These are phyloP conservation scores for Clupea harengus DNA, from an alignment of 2,113 vertebrate species.

Conservation along the genomic window DNA sequence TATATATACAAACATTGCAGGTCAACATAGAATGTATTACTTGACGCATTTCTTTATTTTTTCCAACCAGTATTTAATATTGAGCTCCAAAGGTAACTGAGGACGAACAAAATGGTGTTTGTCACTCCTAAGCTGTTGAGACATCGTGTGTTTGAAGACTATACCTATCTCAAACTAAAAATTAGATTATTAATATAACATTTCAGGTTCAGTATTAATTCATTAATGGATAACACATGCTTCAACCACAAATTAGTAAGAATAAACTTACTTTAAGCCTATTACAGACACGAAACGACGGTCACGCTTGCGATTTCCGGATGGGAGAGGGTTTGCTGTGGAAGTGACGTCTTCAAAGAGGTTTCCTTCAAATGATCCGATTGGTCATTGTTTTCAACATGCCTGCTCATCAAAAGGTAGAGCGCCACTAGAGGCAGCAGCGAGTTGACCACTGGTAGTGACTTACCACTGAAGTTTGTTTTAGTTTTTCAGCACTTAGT, in stretches of 20 bases:
- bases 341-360: background rate
- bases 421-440: too few relatives aligned
- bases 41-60: too few relatives aligned
- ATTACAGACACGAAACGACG: slow-evolving; percentile 80
- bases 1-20: too few relatives aligned
- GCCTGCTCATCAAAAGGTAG: too few relatives aligned
- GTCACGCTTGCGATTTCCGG: slow-evolving; percentile 70
- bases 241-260: rapidly evolving
- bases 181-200: background rate
- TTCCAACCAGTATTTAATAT: background rate
- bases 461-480: too few relatives aligned
- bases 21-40: too few relatives aligned
- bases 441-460: too few relatives aligned
- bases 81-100: too few relatives aligned
- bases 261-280: slow-evolving; percentile 81
- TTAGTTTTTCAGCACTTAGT: too few relatives aligned
- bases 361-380: too few relatives aligned
- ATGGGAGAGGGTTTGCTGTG: slow-evolving; percentile 46
- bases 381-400: too few relatives aligned
- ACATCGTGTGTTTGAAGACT: background rate
- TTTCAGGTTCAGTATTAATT: background rate
- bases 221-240: too few relatives aligned
- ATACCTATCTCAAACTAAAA: background rate
- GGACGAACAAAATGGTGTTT: background rate
- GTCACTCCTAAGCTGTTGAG: background rate